Evolutionary conservation across 2,113 vertebrate species (phyloP).

Genomic region (Otocyon megalotis): DNA sequence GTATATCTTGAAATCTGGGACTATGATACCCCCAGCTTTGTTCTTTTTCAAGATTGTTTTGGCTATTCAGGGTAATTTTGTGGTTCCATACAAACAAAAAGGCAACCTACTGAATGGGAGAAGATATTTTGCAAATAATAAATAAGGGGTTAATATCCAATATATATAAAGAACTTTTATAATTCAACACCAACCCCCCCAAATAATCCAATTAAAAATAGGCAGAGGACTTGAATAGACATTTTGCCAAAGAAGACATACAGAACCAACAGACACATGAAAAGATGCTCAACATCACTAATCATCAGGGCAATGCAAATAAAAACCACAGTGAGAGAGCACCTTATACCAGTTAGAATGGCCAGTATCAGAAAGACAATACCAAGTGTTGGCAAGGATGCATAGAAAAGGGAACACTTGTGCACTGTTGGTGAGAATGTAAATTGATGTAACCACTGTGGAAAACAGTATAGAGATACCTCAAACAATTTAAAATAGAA

Average conservation of each 20-base stretch:
- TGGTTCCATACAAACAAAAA: neutral
- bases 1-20: neutral
- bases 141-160: neutral
- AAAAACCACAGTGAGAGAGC: neutral
- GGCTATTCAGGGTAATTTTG: neutral
- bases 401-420: neutral
- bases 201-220: neutral
- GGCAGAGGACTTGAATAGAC: neutral
- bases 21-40: neutral
- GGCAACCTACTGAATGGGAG: neutral
- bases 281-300: neutral
- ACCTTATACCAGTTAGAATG: neutral
- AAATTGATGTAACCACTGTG: neutral
- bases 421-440: neutral
- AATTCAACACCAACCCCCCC: neutral
- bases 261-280: neutral
- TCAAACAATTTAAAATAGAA: neutral
- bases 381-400: neutral
- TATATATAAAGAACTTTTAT: neutral
- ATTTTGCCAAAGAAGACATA: neutral
- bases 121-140: neutral
- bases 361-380: neutral
- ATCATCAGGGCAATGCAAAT: neutral
- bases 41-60: neutral
- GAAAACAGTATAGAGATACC: neutral